These are phyloP conservation scores for Ceramica pisi DNA, from an alignment of 2,888 invertebrate genomes.

Conservation along the genomic window DNA sequence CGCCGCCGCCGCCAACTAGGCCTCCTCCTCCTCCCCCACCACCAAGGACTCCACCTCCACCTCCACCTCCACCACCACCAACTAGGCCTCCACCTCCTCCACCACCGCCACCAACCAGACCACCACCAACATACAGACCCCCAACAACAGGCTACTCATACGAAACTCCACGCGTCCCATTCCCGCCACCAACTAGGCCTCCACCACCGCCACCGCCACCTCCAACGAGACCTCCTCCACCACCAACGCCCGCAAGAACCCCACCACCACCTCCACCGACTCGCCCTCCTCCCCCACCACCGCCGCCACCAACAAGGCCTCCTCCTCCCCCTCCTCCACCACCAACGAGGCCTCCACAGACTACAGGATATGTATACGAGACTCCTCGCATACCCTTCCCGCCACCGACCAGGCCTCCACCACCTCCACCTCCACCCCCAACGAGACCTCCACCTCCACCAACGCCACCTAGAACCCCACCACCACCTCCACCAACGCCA, in stretches of 20 bases:
- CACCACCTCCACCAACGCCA: slow-evolving; percentile 8
- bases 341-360: slow-evolving; percentile 18
- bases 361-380: slow-evolving; percentile 12
- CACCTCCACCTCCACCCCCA: slow-evolving; percentile 44
- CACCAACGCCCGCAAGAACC: slow-evolving; percentile 6
- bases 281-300: neutral
- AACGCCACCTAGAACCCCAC: slow-evolving; percentile 36
- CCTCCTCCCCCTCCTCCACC: slow-evolving; percentile 15
- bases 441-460: slow-evolving; percentile 49
- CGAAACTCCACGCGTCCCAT: slow-evolving; percentile 53
- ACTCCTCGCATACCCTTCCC: slow-evolving; percentile 20
- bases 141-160: slow-evolving; percentile 44
- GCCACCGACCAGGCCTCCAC: slow-evolving; percentile 14
- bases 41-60: slow-evolving; percentile 61
- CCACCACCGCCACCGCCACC: slow-evolving; percentile 54
- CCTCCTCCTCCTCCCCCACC: slow-evolving; percentile 64
- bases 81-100: slow-evolving; percentile 44
- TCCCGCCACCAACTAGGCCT: slow-evolving; percentile 63
- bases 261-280: slow-evolving; percentile 9
- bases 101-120: slow-evolving; percentile 48
- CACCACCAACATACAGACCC: slow-evolving; percentile 51
- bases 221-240: slow-evolving; percentile 46
- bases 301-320: slow-evolving; percentile 15
- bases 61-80: slow-evolving; percentile 65
- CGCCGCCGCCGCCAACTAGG: slow-evolving; percentile 66